These are phyloP conservation scores for Oryzias celebensis DNA, from an alignment of 2,113 vertebrate genomes.

Conservation along the genomic window DNA sequence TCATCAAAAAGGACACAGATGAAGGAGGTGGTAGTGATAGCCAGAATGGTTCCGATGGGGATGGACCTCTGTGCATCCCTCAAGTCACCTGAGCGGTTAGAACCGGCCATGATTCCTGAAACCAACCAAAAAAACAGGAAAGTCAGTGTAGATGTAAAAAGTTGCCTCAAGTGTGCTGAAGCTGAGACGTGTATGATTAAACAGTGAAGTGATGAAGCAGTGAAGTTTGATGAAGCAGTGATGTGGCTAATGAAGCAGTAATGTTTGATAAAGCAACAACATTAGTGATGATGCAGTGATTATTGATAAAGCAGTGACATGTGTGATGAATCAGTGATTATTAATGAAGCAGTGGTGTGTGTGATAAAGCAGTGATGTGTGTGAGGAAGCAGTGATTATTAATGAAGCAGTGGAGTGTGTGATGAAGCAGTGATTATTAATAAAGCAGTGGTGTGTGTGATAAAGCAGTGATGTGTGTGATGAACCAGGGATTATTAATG, in stretches of 20 bases:
- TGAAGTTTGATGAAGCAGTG: too few relatives aligned
- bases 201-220: too few relatives aligned
- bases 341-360: neutral
- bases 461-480: neutral
- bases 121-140: neutral
- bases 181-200: neutral
- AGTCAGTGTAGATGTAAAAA: neutral
- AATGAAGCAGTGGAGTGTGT: neutral
- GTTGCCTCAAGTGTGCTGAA: neutral
- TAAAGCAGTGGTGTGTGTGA: too few relatives aligned
- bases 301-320: too few relatives aligned
- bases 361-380: too few relatives aligned
- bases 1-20: constrained; percentile 88
- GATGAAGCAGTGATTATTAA: neutral
- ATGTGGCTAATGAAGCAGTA: too few relatives aligned
- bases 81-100: constrained; percentile 94
- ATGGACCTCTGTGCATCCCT: constrained; percentile 95
- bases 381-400: neutral
- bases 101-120: constrained; percentile 96
- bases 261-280: neutral
- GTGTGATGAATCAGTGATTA: too few relatives aligned
- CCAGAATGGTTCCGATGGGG: constrained; percentile 93
- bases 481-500: too few relatives aligned
- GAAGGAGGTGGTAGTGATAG: constrained; percentile 90
- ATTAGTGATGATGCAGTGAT: too few relatives aligned